Evolutionary conservation across 2,113 vertebrate species (phyloP).

Genomic region (Oreotrochilus melanogaster): DNA sequence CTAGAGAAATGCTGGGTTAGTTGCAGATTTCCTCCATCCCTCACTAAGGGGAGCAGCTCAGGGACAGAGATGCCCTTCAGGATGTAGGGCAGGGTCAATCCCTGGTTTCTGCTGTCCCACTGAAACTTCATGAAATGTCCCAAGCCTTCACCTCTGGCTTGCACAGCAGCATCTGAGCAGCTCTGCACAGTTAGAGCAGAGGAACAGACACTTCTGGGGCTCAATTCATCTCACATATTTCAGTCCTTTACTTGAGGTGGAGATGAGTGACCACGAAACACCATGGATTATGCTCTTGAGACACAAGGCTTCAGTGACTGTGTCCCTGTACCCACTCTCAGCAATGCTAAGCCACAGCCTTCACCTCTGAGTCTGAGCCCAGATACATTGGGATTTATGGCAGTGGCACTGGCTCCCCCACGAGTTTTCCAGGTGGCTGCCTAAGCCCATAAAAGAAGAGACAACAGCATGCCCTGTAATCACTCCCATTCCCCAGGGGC

Average conservation of each 20-base stretch:
- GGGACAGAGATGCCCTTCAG: background rate
- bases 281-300: background rate
- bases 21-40: background rate
- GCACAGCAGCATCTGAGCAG: background rate
- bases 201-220: background rate
- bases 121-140: background rate
- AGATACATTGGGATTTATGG: background rate
- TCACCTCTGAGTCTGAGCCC: background rate
- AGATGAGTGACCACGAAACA: background rate
- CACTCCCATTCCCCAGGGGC: background rate
- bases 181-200: background rate
- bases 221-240: background rate
- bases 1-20: background rate
- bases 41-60: background rate
- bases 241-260: background rate
- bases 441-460: background rate
- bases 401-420: background rate
- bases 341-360: background rate
- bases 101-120: background rate
- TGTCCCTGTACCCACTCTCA: background rate
- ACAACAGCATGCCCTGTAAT: background rate
- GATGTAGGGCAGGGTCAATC: too few relatives aligned
- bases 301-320: background rate
- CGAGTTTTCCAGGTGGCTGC: conserved; percentile 12
- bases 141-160: accelerated